Conservation (phyloP, 1,140 invertebrate genomes). For the Phymorhynchus buccinoides region DNA sequence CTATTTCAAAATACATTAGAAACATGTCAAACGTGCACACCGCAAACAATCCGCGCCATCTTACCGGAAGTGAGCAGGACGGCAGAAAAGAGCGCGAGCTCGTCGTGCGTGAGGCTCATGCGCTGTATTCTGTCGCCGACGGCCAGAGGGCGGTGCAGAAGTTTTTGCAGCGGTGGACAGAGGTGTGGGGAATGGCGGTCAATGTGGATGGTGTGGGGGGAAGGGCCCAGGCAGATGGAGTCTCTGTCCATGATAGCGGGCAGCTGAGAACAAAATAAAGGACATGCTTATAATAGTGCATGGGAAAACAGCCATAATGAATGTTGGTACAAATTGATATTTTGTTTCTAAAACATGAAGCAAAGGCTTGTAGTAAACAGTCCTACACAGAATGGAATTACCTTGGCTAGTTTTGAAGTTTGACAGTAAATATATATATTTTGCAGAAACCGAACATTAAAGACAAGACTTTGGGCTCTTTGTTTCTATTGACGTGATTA, state of each 20-base stretch:
- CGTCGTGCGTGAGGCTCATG: constrained; percentile 39
- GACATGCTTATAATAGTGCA: background rate
- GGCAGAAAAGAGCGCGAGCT: constrained; percentile 47
- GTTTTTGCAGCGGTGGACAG: constrained; percentile 40
- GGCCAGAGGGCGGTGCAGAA: constrained; percentile 38
- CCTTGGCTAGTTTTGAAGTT: too few species aligned
- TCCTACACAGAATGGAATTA: too few species aligned
- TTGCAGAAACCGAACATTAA: too few species aligned
- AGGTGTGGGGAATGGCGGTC: constrained; percentile 32
- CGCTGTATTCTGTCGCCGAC: constrained; percentile 43
- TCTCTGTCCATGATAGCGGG: constrained; percentile 45
- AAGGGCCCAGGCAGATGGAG: constrained; percentile 31
- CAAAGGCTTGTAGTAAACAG: too few species aligned
- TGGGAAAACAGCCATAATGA: too few species aligned
- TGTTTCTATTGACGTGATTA: too few species aligned
- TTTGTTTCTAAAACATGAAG: too few species aligned
- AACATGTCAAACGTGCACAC: too few species aligned
- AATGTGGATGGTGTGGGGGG: constrained; percentile 20
- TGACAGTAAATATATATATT: too few species aligned
- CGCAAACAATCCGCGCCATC: background rate
- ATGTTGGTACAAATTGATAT: too few species aligned
- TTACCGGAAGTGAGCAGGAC: constrained; percentile 49
- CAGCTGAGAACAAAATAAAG: constrained; percentile 30
- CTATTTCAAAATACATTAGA: too few species aligned
- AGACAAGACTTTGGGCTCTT: too few species aligned